Conservation (phyloP, 37 sponge, comb jelly and placozoan genomes). For the Dysidea cf. avara region DNA sequence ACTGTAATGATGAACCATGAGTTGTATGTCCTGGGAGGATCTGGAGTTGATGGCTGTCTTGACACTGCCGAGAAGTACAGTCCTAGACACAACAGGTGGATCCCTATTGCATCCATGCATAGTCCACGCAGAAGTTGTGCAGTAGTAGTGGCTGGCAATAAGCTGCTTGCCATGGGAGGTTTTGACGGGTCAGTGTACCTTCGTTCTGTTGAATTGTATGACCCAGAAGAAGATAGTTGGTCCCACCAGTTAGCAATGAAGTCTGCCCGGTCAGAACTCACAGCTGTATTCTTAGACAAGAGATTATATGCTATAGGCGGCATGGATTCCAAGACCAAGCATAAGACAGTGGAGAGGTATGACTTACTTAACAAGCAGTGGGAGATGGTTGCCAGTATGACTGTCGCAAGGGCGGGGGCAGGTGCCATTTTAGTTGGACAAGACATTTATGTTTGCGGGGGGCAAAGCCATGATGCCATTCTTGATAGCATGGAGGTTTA, state of each 20-base stretch:
- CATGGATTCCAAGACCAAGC: slow-evolving; percentile 34
- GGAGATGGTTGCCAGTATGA: slow-evolving; percentile 67
- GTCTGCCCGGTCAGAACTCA: slow-evolving; percentile 59
- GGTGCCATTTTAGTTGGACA: slow-evolving; percentile 67
- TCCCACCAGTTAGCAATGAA: slow-evolving; percentile 60
- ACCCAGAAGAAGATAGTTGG: slow-evolving; percentile 63
- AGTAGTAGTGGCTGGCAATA: slow-evolving; percentile 45
- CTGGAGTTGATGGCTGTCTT: slow-evolving; percentile 37
- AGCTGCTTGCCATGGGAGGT: slow-evolving; percentile 76
- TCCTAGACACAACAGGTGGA: slow-evolving; percentile 49
- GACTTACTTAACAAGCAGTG: slow-evolving; percentile 69
- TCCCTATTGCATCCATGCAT: slow-evolving; percentile 43
- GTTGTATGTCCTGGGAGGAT: slow-evolving; percentile 75
- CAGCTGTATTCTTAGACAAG: slow-evolving; percentile 59
- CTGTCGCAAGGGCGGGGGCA: slow-evolving; percentile 57
- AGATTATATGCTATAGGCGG: slow-evolving; percentile 78
- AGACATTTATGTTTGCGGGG: slow-evolving; percentile 82
- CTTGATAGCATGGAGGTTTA: slow-evolving; percentile 61
- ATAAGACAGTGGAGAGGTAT: slow-evolving; percentile 68
- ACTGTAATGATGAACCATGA: slow-evolving; percentile 56
- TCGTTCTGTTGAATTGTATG: slow-evolving; percentile 65
- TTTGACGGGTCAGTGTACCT: slow-evolving; percentile 68
- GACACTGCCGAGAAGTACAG: slow-evolving; percentile 68
- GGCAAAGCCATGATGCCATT: slow-evolving; percentile 59
- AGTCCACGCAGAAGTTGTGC: slow-evolving; percentile 55